Base-by-base conservation (phyloP, 2,888 invertebrate species). In the Cristatella mucedo region DNA sequence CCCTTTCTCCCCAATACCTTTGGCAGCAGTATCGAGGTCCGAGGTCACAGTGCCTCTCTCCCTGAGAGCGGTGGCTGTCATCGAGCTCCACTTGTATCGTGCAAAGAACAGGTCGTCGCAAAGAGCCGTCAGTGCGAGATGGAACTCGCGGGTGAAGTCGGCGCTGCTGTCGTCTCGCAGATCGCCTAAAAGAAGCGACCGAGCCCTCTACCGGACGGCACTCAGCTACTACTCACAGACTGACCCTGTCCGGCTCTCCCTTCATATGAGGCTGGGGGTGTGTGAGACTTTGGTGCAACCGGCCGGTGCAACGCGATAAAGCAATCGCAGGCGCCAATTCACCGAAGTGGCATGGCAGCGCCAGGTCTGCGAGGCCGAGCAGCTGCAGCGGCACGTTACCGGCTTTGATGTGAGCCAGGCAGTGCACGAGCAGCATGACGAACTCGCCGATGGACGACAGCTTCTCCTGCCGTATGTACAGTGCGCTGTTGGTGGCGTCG, bases 31-130 rank as follows among this genome's bases (percentile, higher is more conserved):
- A n/a, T 20, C 9, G 15, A 36, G 29, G n/a, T 21, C 31, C 4
- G 13, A 39, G 11, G 38, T 42, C 15, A 41, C 42, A 4, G 47
- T 44, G 13, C 47, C 42, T 4, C 50, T 39, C 26, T 44, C 46
- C 22, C 50, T 42, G 3, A 52, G 37, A 11, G 48, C 39, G 22
- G 50, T 44, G 2, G 50, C 43, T 5, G 49, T 39, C 1, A 45
- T 39, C 0, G 55, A 51, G 4, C 50, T 45, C 5, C 49, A 48
- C 5, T 49, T 49, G 45, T 57, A 58, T 15, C 59, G 50, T 3
- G 61, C 51, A 32, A 61, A 60, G 56, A 61, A 62, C 29, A 62
- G 49, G 40, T 61, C 60, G 38, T 60, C 57, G 48, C 58, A 59
- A 20, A 62, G 53, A 9, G 57, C 56, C 18, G 59, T 51, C 38